Evolutionary conservation across 2,113 vertebrate genomes (phyloP), one percentile per base, ranked within the genome.

Genomic region (Xerus inauris): DNA sequence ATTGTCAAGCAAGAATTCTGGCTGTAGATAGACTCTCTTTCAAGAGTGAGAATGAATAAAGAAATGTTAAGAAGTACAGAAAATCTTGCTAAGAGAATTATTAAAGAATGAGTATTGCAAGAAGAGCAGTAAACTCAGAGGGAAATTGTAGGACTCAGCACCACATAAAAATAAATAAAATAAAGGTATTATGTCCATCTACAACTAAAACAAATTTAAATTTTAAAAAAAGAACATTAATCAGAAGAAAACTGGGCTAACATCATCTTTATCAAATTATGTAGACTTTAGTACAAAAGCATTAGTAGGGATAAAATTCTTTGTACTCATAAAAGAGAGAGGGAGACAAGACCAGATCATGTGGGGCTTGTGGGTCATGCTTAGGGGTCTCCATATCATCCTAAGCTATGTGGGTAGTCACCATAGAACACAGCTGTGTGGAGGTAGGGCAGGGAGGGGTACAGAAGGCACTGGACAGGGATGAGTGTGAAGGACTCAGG

Each of bases 61-160:
- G 72, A 64, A 28, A 16, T 59, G 32, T 92, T 89, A 42, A 32
- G 13, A 73, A 88, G 19, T 32, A 57, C 42, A 45, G 51, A 47
- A 76, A 90, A 67, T 32, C 67, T 89, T 26, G 12, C 40, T 86
- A 67, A 42, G 45, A 89, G 77, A 80, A 85, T 54, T 72, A 10
- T 79, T 94, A 59, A 64, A 83, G 32, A 64, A 62, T 67, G 28
- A 42, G 8, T 67, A 26, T 65, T 87, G 54, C 30, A 51, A 80
- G 45, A 91, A 49, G 62, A 65, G n/a, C 83, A 57, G 26, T 67
- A 19, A 59, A 83, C 65, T n/a, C 22, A 81, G 45, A 72, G 16
- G 13, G 65, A 75, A 45, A 30, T 38, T 77, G 24, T 79, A 72
- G 13, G 38, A 10, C 47, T 9, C 10, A n/a, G n/a, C n/a, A n/a